Evolutionary conservation across 1,140 invertebrate genomes (phyloP).

Genomic region (Drosophila teissieri): DNA sequence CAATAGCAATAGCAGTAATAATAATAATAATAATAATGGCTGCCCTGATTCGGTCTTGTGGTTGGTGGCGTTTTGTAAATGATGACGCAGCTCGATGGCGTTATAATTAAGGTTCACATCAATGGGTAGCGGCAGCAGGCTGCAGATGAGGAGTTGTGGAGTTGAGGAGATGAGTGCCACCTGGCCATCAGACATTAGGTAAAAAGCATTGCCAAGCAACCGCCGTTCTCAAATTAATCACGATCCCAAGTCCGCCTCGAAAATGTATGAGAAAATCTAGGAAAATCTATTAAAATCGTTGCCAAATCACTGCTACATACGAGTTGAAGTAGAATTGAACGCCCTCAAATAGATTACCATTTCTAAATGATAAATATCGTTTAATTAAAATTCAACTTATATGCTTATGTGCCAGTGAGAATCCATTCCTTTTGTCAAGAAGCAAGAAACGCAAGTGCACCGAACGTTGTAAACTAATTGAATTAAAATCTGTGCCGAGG

Average conservation of each 20-base stretch:
- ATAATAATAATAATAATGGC: slow-evolving; percentile 48
- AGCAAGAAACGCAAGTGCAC: not conserved
- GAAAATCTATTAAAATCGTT: slow-evolving; percentile 8
- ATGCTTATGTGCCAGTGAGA: no score
- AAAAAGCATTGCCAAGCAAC: slow-evolving; percentile 33
- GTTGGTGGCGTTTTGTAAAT: slow-evolving; percentile 61
- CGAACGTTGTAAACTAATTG: not conserved
- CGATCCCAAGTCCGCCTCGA: slow-evolving; percentile 36
- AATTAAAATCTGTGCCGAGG: slow-evolving; percentile 1
- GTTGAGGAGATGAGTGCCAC: slow-evolving; percentile 45
- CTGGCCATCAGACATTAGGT: slow-evolving; percentile 63
- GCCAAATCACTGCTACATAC: slow-evolving; percentile 4
- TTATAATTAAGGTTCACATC: slow-evolving; percentile 78
- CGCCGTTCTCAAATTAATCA: slow-evolving; percentile 63
- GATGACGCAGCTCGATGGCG: slow-evolving; percentile 76
- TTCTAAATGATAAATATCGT: not conserved
- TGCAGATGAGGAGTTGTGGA: slow-evolving; percentile 10
- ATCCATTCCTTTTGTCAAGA: no score
- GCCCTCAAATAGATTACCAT: not conserved
- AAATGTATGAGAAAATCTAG: slow-evolving; percentile 28
- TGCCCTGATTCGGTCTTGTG: slow-evolving; percentile 52
- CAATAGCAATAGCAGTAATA: slow-evolving; percentile 19
- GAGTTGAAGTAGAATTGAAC: not conserved
- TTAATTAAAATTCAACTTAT: not conserved
- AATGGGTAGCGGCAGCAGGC: slow-evolving; percentile 29